A percentile compares a stretch with the other conserved stretches of the same genome.
Conservation (phyloP, 2,113 vertebrate genomes). For the Hippoglossus stenolepis region DNA sequence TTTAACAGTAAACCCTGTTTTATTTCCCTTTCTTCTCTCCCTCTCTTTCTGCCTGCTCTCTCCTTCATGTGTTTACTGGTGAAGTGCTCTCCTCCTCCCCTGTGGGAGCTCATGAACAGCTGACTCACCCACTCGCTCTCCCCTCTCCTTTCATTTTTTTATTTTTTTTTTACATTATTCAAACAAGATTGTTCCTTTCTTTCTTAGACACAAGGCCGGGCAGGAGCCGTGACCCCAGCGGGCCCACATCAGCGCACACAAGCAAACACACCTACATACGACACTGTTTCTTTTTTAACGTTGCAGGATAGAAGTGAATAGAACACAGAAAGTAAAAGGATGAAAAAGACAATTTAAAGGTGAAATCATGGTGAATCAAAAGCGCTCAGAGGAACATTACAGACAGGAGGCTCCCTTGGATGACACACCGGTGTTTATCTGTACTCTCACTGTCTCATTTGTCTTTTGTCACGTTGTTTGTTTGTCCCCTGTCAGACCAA, state of each 20-base stretch:
- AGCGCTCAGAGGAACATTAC: not conserved
- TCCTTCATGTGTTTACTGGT: constrained; percentile 33
- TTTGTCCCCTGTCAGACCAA: constrained; percentile 39
- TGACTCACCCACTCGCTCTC: constrained; percentile 61
- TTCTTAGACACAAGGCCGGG: constrained; percentile 44
- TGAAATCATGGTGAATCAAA: constrained; percentile 1
- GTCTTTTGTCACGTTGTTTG: constrained; percentile 63
- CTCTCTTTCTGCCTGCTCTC: constrained; percentile 8
- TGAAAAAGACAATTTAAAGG: not conserved
- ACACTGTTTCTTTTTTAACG: not conserved
- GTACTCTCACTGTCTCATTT: constrained; percentile 36
- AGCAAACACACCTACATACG: constrained; percentile 36
- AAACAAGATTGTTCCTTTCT: constrained; percentile 62
- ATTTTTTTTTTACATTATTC: constrained; percentile 51
- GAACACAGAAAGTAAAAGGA: not conserved
- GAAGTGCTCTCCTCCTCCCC: constrained; percentile 55
- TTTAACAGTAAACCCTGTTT: constrained; percentile 11
- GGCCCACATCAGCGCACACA: constrained; percentile 38
- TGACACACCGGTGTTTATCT: constrained; percentile 52
- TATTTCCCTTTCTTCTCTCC: constrained; percentile 15
- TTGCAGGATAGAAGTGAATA: not conserved
- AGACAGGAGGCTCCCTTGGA: constrained; percentile 11
- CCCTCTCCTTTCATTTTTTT: constrained; percentile 50
- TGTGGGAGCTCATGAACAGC: constrained; percentile 63
- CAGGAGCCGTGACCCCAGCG: constrained; percentile 46